Conservation (phyloP, 2,113 vertebrate species). For the Gopherus flavomarginatus region DNA sequence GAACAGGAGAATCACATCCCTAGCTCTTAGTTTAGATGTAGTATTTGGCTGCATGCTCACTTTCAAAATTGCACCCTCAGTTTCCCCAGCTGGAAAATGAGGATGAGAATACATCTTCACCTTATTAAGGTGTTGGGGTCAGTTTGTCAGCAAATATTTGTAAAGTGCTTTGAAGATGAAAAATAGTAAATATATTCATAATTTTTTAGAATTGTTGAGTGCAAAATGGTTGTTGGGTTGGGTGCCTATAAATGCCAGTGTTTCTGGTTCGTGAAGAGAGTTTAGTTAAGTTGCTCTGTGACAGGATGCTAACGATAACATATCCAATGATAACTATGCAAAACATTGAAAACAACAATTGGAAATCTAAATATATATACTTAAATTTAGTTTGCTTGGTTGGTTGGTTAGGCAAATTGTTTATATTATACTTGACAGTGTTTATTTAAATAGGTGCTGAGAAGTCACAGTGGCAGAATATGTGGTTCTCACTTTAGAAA, state of each 20-base stretch:
- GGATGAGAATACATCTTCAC: background rate
- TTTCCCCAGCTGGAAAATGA: background rate
- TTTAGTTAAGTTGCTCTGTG: background rate
- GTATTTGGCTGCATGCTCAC: background rate
- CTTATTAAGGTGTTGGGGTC: background rate
- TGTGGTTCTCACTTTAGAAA: rapidly evolving
- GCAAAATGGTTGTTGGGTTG: background rate
- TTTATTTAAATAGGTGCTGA: background rate
- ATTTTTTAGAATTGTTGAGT: background rate
- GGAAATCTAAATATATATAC: background rate
- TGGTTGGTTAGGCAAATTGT: background rate
- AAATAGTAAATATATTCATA: background rate
- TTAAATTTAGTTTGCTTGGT: background rate
- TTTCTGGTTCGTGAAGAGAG: background rate
- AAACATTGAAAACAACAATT: background rate
- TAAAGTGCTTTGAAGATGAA: background rate
- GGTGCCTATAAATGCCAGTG: background rate
- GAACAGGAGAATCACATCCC: background rate
- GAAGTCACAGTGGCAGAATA: background rate
- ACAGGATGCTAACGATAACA: background rate
- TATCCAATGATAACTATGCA: background rate
- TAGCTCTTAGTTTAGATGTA: too few relatives aligned
- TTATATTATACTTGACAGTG: background rate
- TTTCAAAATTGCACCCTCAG: background rate
- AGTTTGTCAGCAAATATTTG: background rate